Base-by-base conservation (phyloP, 37 sponge, comb jelly and placozoan species). In the Petrosia ficiformis region DNA sequence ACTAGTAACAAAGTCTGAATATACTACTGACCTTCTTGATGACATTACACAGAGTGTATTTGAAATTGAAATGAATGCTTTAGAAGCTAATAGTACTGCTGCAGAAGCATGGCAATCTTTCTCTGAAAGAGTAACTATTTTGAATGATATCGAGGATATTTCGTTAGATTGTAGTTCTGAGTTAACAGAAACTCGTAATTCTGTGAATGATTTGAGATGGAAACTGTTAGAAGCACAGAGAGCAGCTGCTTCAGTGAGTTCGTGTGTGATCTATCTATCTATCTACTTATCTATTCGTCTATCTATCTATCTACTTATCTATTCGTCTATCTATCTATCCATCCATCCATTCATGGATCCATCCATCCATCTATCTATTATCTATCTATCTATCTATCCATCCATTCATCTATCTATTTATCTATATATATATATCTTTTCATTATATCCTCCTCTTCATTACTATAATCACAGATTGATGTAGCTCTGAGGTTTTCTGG, bases 401-500 rank as follows among this genome's bases (percentile, higher is more conserved):
- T n/a, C n/a, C n/a, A n/a, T n/a, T n/a, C n/a, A n/a, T n/a, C n/a
- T n/a, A n/a, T n/a, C n/a, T n/a, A n/a, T n/a, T n/a, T n/a, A n/a
- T n/a, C n/a, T n/a, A n/a, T n/a, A n/a, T n/a, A n/a, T n/a, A n/a
- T n/a, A n/a, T n/a, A n/a, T n/a, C n/a, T n/a, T n/a, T n/a, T n/a
- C n/a, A n/a, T n/a, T n/a, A n/a, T n/a, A n/a, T n/a, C n/a, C n/a
- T n/a, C n/a, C n/a, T n/a, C n/a, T n/a, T n/a, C n/a, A n/a, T n/a
- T n/a, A n/a, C n/a, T 57, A 22, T 32, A 35, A 10, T 39, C 31
- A 14, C 61, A 89, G 89, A 78, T 89, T 56, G 83, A 80, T 69
- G 64, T 89, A 29, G 89, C 89, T 35, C 39, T 89, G 69, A 41
- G 79, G 21, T 68, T 89, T n/a, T 24, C 78, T 74, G 89, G 89